Base-by-base conservation (phyloP, 23 tunicate species). In the Phallusia fumigata region DNA sequence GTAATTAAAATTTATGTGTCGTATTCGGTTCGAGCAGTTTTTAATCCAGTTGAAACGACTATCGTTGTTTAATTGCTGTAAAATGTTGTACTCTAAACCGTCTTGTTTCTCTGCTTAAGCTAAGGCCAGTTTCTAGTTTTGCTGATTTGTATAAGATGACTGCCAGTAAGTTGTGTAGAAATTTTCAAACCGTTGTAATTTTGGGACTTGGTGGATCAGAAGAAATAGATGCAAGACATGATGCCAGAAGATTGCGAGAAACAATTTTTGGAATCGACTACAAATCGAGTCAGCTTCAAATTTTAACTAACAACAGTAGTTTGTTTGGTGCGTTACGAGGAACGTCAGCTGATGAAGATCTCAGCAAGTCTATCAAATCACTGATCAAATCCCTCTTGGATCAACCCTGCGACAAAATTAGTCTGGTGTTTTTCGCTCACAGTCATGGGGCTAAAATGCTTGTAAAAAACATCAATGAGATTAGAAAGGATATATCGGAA, bases 361-460 rank as follows among this genome's bases (percentile, higher is more conserved):
- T 58, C 5, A 58, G 69, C 69, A 24, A 11, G 13, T 58, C 69
- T 24, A 58, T 58, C 3, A 58, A 58, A 24, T 22, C 26, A 58
- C 69, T 58, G 28, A 24, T 58, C 5, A 21, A 21, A 22, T 6
- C 69, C 3, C 69, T 58, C 11, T 22, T 24, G 28, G 69, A 58
- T 58, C 69, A 24, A 16, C 8, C 26, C 3, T 58, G 69, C 28
- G 69, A 58, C 69, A 58, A 58, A 58, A 58, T 58, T 24, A 24
- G 69, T 58, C 13, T 58, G 69, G 69, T 58, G 5, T 58, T 58
- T 24, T 58, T 58, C 16, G 69, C 69, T 24, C 69, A 58, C 69
- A 58, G 69, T 58, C 69, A 58, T 24, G 69, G 69, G 28, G 69
- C 69, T 6, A 58, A 58, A 58, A 58, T 58, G 69, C 69, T 58